phyloP scores from a whole-genome alignment of 2,888 invertebrate species.

The Thumatha senex region DNA sequence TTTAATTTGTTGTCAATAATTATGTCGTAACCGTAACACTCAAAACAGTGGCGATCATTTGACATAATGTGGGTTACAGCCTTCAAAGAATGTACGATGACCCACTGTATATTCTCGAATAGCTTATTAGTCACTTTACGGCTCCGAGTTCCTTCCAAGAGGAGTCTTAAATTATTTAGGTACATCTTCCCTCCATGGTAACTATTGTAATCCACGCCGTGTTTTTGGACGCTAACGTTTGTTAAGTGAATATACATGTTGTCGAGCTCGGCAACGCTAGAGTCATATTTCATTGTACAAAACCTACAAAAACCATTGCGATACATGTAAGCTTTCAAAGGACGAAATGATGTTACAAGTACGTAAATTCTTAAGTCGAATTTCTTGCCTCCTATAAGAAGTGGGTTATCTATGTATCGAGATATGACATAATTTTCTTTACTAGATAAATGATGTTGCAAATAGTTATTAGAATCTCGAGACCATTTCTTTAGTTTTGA shows the following conservation, averaged over 20 bases:
- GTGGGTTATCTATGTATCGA: slow-evolving; percentile 96
- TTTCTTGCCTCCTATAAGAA: slow-evolving; percentile 98
- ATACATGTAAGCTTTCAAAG: slow-evolving; percentile 96
- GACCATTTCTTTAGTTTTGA: slow-evolving; percentile 97
- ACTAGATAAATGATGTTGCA: slow-evolving; percentile 90
- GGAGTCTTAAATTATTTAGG: slow-evolving; percentile 94
- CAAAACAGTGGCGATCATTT: slow-evolving; percentile 96
- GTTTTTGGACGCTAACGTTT: slow-evolving; percentile 99
- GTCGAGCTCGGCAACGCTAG: slow-evolving; percentile 93
- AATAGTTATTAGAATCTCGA: slow-evolving; percentile 91
- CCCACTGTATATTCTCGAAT: slow-evolving; percentile 95
- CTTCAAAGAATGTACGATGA: slow-evolving; percentile 96
- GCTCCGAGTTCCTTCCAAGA: slow-evolving; percentile 95
- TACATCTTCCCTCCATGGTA: slow-evolving; percentile 98
- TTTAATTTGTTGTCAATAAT: slow-evolving; percentile 97
- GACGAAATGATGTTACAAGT: slow-evolving; percentile 95
- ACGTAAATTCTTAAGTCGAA: slow-evolving; percentile 97
- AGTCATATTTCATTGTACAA: slow-evolving; percentile 97
- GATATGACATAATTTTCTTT: slow-evolving; percentile 99
- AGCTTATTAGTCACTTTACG: slow-evolving; percentile 94
- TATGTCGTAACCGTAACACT: slow-evolving; percentile 98
- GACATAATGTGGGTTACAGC: slow-evolving; percentile 97
- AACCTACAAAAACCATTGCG: slow-evolving; percentile 97
- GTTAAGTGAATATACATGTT: slow-evolving; percentile 98
- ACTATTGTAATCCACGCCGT: slow-evolving; percentile 97